phyloP scores from a whole-genome alignment of 1,140 invertebrate genomes.

The Coptotermes formosanus region DNA sequence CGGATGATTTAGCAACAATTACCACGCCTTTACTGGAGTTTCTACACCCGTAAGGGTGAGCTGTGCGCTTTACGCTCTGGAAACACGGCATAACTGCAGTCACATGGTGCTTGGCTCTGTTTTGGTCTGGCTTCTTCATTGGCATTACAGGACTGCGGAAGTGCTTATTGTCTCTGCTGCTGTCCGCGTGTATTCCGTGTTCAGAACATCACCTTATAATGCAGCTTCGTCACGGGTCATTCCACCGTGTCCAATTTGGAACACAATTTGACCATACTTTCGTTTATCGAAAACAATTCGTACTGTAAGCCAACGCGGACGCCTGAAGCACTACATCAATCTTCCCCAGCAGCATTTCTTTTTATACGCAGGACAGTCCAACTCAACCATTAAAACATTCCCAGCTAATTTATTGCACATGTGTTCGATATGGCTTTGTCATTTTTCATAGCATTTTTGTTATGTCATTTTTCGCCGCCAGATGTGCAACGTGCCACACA shows the following conservation, averaged over 20 bases:
- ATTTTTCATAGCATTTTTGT: too few relatives aligned
- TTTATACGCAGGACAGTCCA: too few relatives aligned
- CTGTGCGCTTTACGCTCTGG: neutral
- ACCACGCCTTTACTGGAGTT: neutral
- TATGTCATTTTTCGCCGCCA: too few relatives aligned
- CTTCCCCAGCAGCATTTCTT: too few relatives aligned
- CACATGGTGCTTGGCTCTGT: neutral
- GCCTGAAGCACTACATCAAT: too few relatives aligned
- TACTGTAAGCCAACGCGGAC: too few relatives aligned
- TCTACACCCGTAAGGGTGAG: neutral
- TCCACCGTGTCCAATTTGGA: neutral
- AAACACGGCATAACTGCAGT: neutral
- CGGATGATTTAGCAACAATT: neutral
- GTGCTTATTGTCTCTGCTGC: neutral
- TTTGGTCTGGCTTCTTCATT: neutral
- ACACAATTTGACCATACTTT: too few relatives aligned
- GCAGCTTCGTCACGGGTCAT: neutral
- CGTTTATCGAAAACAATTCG: too few relatives aligned
- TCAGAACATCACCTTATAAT: neutral
- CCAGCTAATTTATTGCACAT: too few relatives aligned
- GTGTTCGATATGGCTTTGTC: too few relatives aligned
- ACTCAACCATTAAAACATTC: too few relatives aligned
- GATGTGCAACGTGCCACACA: too few relatives aligned
- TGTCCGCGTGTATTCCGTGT: neutral
- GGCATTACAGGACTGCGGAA: neutral